Base-by-base conservation (phyloP, 2,113 vertebrate species). In the Callionymus lyra region DNA sequence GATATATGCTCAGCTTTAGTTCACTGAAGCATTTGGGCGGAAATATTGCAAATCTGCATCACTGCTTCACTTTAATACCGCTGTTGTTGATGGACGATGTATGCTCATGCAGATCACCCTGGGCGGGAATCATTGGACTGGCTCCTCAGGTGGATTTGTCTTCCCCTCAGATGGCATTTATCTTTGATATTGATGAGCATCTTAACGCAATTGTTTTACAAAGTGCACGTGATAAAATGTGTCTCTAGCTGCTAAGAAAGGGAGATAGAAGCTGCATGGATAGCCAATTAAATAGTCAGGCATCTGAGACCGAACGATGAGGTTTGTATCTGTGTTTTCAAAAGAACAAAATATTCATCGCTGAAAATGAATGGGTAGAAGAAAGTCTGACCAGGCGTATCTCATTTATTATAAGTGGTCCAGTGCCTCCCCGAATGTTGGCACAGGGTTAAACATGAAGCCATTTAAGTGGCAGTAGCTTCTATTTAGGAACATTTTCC, bases 171-270 rank as follows among this genome's bases (percentile, higher is more conserved):
- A 65, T 50, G 54, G 47, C 47, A 53, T 71, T 75, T 64, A 61
- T 69, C 59, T 31, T 13, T 37, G 41, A 53, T 59, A 63, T 72
- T 44, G 53, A 74, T 40, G 57, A 59, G 55, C 27, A 10, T 17
- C 38, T 43, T 14, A 37, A 37, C 52, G 47, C 35, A 33, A 33
- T 46, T 60, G 46, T 40, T 64, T 66, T 61, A 62, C 57, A 48
- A 61, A 54, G 55, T 48, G 38, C 38, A 50, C 45, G 59, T 65
- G 64, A 70, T 68, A 62, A 71, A 72, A 63, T 68, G 74, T 32
- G 60, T 65, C 56, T 59, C 10, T 4, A 64, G 53, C 18, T 45
- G 53, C 46, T 63, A 43, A 59, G 44, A 57, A 46, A 47, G 66
- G 69, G 59, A 57, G 67, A 66, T 14, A n/a, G 41, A 60, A 72